phyloP scores from a whole-genome alignment of 2,113 vertebrate species.

The Naja naja region DNA sequence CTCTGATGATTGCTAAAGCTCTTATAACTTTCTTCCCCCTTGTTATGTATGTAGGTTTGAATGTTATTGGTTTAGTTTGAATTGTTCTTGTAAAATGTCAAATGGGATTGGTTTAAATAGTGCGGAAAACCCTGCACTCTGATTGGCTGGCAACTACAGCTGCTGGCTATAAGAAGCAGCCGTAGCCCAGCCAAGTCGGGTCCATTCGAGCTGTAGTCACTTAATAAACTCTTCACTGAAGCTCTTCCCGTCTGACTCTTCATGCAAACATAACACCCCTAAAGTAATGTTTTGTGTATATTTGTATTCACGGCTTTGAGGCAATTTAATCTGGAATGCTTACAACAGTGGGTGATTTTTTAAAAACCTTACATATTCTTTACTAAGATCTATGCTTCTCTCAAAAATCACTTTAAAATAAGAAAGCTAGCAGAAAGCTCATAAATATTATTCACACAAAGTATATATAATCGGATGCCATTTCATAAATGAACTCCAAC shows the following conservation, averaged over 20 bases:
- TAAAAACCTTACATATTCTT: background rate
- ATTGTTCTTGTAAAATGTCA: too few relatives aligned
- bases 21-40: background rate
- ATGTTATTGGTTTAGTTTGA: too few relatives aligned
- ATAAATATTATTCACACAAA: background rate
- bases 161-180: too few relatives aligned
- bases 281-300: background rate
- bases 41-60: too few relatives aligned
- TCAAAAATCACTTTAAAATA: background rate
- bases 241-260: too few relatives aligned
- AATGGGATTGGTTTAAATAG: too few relatives aligned
- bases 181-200: too few relatives aligned
- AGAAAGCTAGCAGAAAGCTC: background rate
- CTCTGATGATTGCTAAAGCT: background rate
- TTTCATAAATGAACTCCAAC: background rate
- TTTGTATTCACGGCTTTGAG: background rate
- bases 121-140: too few relatives aligned
- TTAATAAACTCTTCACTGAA: too few relatives aligned
- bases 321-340: background rate
- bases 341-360: background rate
- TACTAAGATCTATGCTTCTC: background rate
- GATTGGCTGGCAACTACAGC: too few relatives aligned
- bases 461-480: background rate
- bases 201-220: too few relatives aligned
- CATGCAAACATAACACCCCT: too few relatives aligned